Base-by-base conservation (phyloP, 2,888 invertebrate genomes). In the Ormia ochracea region DNA sequence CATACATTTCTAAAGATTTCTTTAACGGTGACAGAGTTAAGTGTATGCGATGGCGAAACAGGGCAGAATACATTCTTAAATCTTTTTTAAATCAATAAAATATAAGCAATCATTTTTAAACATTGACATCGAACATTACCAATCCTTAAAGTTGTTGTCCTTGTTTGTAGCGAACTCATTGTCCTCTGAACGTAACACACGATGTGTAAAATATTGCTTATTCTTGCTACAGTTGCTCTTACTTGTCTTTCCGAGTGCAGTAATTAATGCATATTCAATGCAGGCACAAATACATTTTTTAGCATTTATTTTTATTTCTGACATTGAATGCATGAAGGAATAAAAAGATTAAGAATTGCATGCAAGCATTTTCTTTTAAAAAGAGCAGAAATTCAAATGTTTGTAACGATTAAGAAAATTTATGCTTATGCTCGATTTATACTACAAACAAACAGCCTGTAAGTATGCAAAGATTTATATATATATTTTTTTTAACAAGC, bases 261-360 rank as follows among this genome's bases (percentile, higher is more conserved):
- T 59, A 70, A 59, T 50, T 52, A 61, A 43, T 52, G 59, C 59
- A 41, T 52, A 41, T 52, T 50, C 41, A 70, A 61, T 61, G 52
- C 70, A 31, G 59, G 59, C 56, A 45, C 56, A 17, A 28, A 14
- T 14, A 50, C 17, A 45, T 6, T 43, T 12, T 9, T 17, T 43
- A n/a, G 1, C 19, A 43, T 10, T 33, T 41, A 19, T 43, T 43
- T 59, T 7, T 10, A 19, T 28, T 72, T 41, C 23, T 56, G 54
- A 28, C 58, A 58, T 65, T 65, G 63, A 58, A 48, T 65, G 74
- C 74, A 58, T 74, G 65, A 74, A 21, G 36, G 4, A 14, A 21
- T 56, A 56, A 21, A 43, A 56, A 21, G 48, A 73, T 19, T 21
- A 38, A 19, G 63, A 33, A 43, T 54, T 70, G 54, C 6, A 72